A percentile compares a stretch with the other conserved stretches of the same genome.
phyloP scores from a whole-genome alignment of 2,797 vertebrate species.

The Eospalax fontanierii region DNA sequence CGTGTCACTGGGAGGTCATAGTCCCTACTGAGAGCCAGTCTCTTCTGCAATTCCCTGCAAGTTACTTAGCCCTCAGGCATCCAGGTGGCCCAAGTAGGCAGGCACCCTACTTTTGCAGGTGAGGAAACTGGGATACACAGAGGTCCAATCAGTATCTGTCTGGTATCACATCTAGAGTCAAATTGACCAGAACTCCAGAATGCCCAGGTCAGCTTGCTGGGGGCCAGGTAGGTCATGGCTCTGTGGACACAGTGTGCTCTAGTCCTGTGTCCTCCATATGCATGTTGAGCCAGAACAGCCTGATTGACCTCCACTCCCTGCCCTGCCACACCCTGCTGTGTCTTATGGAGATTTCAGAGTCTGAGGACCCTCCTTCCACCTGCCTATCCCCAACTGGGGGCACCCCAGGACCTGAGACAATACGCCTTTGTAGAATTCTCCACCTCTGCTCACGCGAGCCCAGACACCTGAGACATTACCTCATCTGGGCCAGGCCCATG shows the following conservation, averaged over 20 bases:
- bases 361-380: not conserved
- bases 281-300: not conserved
- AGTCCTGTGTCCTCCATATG: not conserved
- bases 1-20: not conserved
- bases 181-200: not conserved
- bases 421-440: slow-evolving; percentile 72
- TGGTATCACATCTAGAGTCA: not conserved
- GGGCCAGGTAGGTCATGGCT: not conserved
- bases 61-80: not conserved
- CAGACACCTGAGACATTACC: slow-evolving; percentile 77
- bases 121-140: not conserved
- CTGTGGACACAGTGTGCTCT: not conserved
- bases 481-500: slow-evolving; percentile 72
- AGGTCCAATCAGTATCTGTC: not conserved
- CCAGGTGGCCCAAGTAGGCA: not conserved
- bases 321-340: not conserved
- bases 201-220: not conserved
- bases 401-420: slow-evolving; percentile 66
- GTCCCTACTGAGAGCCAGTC: not conserved
- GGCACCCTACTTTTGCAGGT: not conserved
- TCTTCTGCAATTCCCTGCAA: not conserved
- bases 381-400: not conserved
- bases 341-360: not conserved
- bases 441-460: not conserved
- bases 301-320: not conserved